A percentile compares a stretch with the other conserved stretches of the same genome.
These are phyloP conservation scores for Saccostrea glomerata DNA, from an alignment of 1,140 invertebrate genomes.

Conservation along the genomic window DNA sequence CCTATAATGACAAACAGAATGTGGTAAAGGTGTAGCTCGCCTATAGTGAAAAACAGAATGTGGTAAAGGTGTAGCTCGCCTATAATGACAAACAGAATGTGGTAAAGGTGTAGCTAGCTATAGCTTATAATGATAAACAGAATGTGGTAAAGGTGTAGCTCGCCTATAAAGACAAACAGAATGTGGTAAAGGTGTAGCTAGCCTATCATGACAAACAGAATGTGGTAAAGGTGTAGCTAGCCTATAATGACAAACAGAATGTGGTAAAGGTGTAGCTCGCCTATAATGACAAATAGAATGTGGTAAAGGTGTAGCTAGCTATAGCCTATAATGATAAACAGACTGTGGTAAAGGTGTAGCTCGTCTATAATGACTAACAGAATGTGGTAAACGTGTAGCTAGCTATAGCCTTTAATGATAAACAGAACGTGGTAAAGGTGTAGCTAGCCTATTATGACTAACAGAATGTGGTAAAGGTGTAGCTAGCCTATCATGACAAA, in stretches of 20 bases:
- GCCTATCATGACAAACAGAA: too few relatives aligned
- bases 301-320: background rate
- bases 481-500: conserved; percentile 46
- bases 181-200: background rate
- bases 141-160: conserved; percentile 50
- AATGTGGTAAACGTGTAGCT: conserved; percentile 48
- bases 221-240: conserved; percentile 51
- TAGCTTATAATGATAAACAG: background rate
- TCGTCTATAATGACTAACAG: background rate
- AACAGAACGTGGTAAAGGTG: background rate
- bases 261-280: background rate
- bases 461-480: conserved; percentile 40
- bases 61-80: background rate
- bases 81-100: too few relatives aligned
- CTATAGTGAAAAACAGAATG: too few relatives aligned
- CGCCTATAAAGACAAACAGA: conserved; percentile 22
- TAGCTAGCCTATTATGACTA: too few relatives aligned
- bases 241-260: conserved; percentile 25
- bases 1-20: conserved; percentile 25
- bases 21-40: background rate
- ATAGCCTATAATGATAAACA: background rate
- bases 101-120: conserved; percentile 43
- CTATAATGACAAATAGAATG: too few relatives aligned
- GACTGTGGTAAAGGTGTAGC: conserved; percentile 45
- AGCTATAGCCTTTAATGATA: conserved; percentile 19